phyloP scores from a whole-genome alignment of 2,888 invertebrate species.

The Andrena fulva region DNA sequence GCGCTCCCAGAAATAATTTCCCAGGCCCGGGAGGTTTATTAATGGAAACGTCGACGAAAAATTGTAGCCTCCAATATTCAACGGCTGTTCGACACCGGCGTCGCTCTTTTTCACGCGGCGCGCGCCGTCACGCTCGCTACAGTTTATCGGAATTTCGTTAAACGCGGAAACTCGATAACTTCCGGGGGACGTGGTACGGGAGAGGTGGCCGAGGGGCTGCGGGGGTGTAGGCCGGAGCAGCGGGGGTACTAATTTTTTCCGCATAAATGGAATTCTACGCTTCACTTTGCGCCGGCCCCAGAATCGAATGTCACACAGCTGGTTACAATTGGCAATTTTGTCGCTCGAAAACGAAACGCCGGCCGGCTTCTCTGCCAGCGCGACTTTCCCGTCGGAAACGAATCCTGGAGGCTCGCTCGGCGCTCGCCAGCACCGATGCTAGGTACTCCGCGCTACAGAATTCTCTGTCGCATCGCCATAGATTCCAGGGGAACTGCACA shows the following conservation, averaged over 20 bases:
- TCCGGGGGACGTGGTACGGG: neutral
- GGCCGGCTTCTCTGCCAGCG: constrained; percentile 12
- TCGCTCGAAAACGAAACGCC: constrained; percentile 6
- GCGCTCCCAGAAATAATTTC: constrained; percentile 6
- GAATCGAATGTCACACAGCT: constrained; percentile 46
- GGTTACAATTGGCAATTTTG: constrained; percentile 34
- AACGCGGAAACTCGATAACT: constrained; percentile 52
- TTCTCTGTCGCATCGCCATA: neutral
- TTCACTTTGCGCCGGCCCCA: constrained; percentile 34
- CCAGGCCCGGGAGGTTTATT: constrained; percentile 31
- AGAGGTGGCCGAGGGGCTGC: neutral
- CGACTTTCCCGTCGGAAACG: neutral
- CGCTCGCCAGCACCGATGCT: neutral
- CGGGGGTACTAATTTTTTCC: constrained; percentile 45
- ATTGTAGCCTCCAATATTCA: constrained; percentile 48
- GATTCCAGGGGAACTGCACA: neutral
- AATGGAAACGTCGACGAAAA: constrained; percentile 46
- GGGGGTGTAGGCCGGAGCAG: neutral
- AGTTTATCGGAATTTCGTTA: constrained; percentile 65
- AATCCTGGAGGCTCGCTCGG: neutral
- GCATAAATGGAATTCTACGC: constrained; percentile 50
- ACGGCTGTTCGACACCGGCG: constrained; percentile 29
- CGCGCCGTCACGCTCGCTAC: constrained; percentile 25
- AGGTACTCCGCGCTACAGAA: neutral
- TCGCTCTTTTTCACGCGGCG: constrained; percentile 31